Conservation (phyloP, 2,113 vertebrate genomes). For the Corvus hawaiiensis region DNA sequence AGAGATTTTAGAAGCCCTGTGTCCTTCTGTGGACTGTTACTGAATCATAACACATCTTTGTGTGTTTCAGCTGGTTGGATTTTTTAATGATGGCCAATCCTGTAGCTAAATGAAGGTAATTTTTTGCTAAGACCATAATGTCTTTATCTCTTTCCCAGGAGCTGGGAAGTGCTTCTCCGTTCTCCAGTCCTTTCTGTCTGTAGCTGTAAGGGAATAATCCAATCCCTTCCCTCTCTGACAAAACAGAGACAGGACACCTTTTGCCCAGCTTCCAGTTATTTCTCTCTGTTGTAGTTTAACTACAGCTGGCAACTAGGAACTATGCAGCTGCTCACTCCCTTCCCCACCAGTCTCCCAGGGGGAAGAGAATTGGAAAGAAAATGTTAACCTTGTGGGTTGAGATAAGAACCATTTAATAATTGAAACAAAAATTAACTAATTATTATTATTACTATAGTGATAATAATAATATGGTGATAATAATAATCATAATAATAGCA, state of each 20-base stretch:
- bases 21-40: background rate
- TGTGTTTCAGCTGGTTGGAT: background rate
- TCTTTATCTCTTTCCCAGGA: background rate
- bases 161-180: background rate
- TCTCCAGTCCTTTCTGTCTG: background rate
- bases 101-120: background rate
- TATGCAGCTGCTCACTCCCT: background rate
- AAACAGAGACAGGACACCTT: background rate
- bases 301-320: background rate
- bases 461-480: background rate
- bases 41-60: background rate
- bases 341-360: background rate
- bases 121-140: background rate
- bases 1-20: background rate
- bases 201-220: background rate
- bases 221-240: background rate
- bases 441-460: background rate
- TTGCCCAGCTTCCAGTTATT: background rate
- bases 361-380: background rate
- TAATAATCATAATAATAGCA: background rate
- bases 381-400: background rate
- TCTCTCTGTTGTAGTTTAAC: background rate
- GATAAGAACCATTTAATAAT: background rate
- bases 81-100: background rate
- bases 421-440: background rate